A percentile compares a stretch with the other conserved stretches of the same genome.
Conservation (phyloP, 2,797 vertebrate genomes). For the Decapterus maruadsi region DNA sequence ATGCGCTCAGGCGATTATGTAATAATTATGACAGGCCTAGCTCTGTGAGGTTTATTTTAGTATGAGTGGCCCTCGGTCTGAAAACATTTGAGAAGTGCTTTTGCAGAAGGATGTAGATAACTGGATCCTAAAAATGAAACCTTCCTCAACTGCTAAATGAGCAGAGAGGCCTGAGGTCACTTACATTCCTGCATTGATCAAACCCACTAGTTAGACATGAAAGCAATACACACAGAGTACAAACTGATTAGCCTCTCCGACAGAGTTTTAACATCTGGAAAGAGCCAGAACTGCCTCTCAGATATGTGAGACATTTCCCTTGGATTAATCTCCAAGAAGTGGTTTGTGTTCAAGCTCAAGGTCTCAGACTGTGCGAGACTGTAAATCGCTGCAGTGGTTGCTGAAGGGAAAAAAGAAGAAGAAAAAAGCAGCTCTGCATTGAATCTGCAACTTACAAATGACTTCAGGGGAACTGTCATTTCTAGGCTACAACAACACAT, state of each 20-base stretch:
- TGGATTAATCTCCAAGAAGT: constrained; percentile 46
- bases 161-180: constrained; percentile 38
- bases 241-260: constrained; percentile 48
- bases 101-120: not conserved
- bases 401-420: not conserved
- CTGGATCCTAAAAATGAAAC: constrained; percentile 19
- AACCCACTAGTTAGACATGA: constrained; percentile 40
- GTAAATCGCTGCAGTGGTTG: constrained; percentile 40
- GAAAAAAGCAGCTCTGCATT: not conserved
- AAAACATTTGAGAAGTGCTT: no score
- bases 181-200: constrained; percentile 64
- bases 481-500: constrained; percentile 19
- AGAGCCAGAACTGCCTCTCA: constrained; percentile 48
- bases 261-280: constrained; percentile 62
- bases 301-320: constrained; percentile 61
- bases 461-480: not conserved
- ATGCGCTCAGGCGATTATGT: no score
- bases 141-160: constrained; percentile 6
- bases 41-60: no score
- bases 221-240: constrained; percentile 5
- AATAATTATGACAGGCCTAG: no score
- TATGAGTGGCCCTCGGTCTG: no score
- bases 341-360: constrained; percentile 60
- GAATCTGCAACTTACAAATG: constrained; percentile 15
- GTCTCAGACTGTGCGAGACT: constrained; percentile 32